These are phyloP conservation scores for Ennomos quercinarius DNA, from an alignment of 2,888 invertebrate species.

Conservation along the genomic window DNA sequence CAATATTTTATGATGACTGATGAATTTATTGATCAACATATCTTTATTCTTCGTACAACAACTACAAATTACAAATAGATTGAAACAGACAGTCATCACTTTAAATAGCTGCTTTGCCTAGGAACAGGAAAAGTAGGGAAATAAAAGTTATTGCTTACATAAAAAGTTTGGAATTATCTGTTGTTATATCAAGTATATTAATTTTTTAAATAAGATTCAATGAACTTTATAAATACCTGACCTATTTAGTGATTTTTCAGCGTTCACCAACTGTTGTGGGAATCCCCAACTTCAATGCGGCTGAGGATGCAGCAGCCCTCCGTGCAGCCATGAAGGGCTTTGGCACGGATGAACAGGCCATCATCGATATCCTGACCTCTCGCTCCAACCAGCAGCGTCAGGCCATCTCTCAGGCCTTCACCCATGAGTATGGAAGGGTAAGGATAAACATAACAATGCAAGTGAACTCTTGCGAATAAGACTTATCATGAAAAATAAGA, in stretches of 20 bases:
- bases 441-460: conserved; percentile 34
- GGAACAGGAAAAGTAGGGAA: background rate
- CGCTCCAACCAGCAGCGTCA: conserved; percentile 90
- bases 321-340: conserved; percentile 90
- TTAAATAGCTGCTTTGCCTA: conserved; percentile 15
- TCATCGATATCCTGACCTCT: conserved; percentile 89
- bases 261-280: conserved; percentile 86
- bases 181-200: too few relatives aligned
- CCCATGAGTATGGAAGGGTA: conserved; percentile 85
- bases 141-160: too few relatives aligned
- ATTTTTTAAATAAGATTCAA: too few relatives aligned
- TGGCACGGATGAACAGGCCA: conserved; percentile 91
- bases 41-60: background rate
- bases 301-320: conserved; percentile 87
- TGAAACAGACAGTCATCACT: conserved; percentile 2
- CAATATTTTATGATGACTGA: too few relatives aligned
- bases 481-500: too few relatives aligned
- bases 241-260: conserved; percentile 43
- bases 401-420: conserved; percentile 87
- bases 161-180: too few relatives aligned
- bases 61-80: conserved; percentile 10
- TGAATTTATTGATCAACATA: background rate
- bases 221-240: too few relatives aligned
- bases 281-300: conserved; percentile 85
- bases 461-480: too few relatives aligned